Evolutionary conservation across 2,888 invertebrate genomes (phyloP).

Genomic region (Hoplodrina ambigua): DNA sequence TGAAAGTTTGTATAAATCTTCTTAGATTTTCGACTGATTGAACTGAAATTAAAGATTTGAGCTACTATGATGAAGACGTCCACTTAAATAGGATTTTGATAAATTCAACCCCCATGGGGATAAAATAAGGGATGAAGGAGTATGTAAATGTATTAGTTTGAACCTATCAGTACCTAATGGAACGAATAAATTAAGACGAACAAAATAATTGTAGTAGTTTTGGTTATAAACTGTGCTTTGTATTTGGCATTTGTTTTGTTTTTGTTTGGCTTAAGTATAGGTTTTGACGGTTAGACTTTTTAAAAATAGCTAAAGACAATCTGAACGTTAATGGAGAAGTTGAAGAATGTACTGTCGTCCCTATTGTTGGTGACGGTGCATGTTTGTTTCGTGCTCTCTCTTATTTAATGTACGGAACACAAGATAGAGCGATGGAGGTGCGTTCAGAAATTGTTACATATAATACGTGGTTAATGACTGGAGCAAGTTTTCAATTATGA

Average conservation of each 20-base stretch:
- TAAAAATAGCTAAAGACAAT: conserved; percentile 13
- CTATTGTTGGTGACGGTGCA: conserved; percentile 46
- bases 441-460: conserved; percentile 20
- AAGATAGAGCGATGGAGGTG: conserved; percentile 39
- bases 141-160: no score
- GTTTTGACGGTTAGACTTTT: background rate
- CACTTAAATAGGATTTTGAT: no score
- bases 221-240: no score
- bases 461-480: conserved; percentile 13
- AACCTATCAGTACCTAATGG: no score
- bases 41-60: no score
- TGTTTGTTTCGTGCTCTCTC: conserved; percentile 48
- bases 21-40: no score
- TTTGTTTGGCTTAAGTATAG: background rate
- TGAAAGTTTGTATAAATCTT: no score
- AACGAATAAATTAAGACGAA: no score
- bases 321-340: conserved; percentile 41
- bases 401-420: conserved; percentile 48
- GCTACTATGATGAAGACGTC: no score
- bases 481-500: conserved; percentile 8
- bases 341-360: conserved; percentile 32
- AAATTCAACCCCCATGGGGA: no score
- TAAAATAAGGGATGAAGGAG: no score
- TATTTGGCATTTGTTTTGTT: background rate
- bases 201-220: no score